Evolutionary conservation across 2,797 vertebrate genomes (phyloP).

Genomic region (Cottoperca gobio): DNA sequence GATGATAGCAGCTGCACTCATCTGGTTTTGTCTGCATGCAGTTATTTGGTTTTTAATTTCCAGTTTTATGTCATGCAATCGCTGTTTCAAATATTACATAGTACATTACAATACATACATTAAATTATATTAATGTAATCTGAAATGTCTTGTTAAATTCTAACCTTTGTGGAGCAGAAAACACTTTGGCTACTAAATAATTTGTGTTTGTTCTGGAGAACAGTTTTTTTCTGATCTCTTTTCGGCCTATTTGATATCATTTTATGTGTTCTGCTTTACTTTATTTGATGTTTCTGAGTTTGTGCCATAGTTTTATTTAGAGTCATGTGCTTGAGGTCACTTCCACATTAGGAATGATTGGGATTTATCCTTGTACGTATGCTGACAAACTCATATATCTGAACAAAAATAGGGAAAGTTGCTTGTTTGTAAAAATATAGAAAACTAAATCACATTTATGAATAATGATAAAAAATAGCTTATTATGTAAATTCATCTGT

Average conservation of each 20-base stretch:
- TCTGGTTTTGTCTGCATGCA: constrained; percentile 12
- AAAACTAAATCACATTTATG: not conserved
- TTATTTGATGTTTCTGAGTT: not conserved
- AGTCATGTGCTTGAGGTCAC: not conserved
- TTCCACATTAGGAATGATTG: not conserved
- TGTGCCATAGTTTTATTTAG: not conserved
- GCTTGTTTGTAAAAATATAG: not conserved
- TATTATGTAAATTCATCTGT: not conserved
- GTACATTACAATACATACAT: too few species aligned
- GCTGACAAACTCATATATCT: not conserved
- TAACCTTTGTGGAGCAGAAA: constrained; percentile 13
- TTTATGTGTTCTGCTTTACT: constrained; percentile 10
- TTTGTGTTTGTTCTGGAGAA: not conserved
- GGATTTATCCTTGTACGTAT: not conserved
- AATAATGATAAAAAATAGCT: not conserved
- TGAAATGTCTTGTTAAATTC: constrained; percentile 27
- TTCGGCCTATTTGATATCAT: constrained; percentile 2
- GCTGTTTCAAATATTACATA: constrained; percentile 9
- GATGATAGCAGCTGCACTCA: constrained; percentile 29
- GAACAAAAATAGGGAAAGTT: not conserved
- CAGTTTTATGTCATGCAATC: not conserved
- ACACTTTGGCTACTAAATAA: not conserved
- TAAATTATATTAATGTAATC: not conserved
- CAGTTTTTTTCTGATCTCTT: not conserved
- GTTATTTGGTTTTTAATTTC: not conserved